Evolutionary conservation across 1,140 invertebrate genomes (phyloP).

Genomic region (Zaprionus camerounensis): DNA sequence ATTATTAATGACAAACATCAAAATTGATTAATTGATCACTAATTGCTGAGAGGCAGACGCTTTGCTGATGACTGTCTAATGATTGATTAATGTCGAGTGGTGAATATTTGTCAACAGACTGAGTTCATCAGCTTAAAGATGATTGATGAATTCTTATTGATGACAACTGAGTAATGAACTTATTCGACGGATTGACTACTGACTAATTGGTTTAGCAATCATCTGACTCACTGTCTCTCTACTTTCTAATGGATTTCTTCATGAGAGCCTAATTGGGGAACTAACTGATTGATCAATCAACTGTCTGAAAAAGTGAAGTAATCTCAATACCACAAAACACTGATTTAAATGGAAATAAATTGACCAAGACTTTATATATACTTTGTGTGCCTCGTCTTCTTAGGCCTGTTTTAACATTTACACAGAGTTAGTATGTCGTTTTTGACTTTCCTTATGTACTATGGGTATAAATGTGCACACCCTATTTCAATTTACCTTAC

Average conservation of each 20-base stretch:
- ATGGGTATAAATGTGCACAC: no score
- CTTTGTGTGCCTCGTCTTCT: neutral
- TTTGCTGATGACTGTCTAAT: neutral
- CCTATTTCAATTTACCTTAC: slow-evolving; percentile 3
- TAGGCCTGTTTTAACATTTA: neutral
- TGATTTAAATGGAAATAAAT: neutral
- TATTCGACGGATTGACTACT: neutral
- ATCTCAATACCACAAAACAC: no score
- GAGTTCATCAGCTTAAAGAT: no score
- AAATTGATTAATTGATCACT: neutral
- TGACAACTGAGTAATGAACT: no score
- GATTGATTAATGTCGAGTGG: neutral
- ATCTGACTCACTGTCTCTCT: neutral
- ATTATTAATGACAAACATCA: neutral
- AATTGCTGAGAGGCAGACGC: neutral
- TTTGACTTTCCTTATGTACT: no score
- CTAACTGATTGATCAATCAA: neutral
- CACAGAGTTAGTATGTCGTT: no score
- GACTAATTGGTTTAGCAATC: neutral
- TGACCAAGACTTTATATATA: neutral
- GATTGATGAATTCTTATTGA: no score
- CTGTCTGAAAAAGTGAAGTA: no score
- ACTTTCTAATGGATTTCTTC: neutral
- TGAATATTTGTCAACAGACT: no score
- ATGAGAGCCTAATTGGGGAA: neutral